Evolutionary conservation across 2,113 vertebrate genomes (phyloP), one percentile per base, ranked within the genome.

Genomic region (Pristiophorus japonicus): DNA sequence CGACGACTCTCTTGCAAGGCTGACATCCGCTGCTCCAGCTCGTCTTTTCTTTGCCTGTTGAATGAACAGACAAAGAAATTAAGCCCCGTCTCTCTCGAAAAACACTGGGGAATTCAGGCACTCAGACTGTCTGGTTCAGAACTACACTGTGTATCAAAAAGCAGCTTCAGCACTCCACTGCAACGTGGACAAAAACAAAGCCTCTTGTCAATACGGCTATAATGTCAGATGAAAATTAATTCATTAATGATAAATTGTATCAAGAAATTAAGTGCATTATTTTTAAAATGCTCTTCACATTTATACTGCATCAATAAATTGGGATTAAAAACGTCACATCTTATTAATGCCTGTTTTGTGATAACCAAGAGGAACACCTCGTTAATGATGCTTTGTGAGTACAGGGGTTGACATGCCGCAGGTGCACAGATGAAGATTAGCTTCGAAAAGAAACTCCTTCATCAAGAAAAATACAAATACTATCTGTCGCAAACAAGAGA

Each of bases 21-120:
- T 0, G 99, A 99, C 99, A 99, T 99, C 95, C 99, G 98, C 96
- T 99, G 97, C 95, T 99, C 99, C 96, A 99, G 96, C 95, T 99
- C 99, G 42, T 99, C 99, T 96, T 99, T 99, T 95, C 99, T 98
- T 96, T 99, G 99, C 96, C 99, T 99, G 97, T 20, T n/a, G 51
- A 93, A 0, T 93, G 78, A 65, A 65, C 95, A 96, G 42, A 70
- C 87, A 87, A 0, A 5, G 7, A 96, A 73, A 0, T 1, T 34
- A 24, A 88, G 2, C 34, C 34, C 12, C 88, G 12, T 3, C 63
- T 0, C 24, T 14, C 1, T 20, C 0, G 95, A 78, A 95, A 20
- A 30, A 0, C 20, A 73, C 34, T n/a, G 42, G 91, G 63, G 92
- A 47, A 66, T 78, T 78, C 92, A 94, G 47, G 45, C 42, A 45